Percentiles rank a stretch among this genome's conserved stretches.
These are phyloP conservation scores for Villa cingulata DNA, from an alignment of 2,888 invertebrate genomes.

Conservation along the genomic window DNA sequence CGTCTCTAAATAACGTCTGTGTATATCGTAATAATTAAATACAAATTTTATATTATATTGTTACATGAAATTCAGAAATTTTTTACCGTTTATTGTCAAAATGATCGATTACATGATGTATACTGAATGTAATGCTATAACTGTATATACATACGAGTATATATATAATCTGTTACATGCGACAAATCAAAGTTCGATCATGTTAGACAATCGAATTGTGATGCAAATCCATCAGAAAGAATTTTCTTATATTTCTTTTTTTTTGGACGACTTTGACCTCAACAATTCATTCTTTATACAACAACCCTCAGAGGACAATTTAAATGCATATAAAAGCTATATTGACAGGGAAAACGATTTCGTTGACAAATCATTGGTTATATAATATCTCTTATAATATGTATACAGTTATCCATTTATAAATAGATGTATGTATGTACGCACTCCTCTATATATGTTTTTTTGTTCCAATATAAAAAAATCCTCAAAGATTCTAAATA, in stretches of 20 bases:
- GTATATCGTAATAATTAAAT: no score
- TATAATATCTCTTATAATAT: no score
- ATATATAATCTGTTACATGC: background rate
- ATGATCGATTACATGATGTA: conserved; percentile 4
- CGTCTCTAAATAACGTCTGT: no score
- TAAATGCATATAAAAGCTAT: conserved; percentile 9
- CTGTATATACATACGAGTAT: background rate
- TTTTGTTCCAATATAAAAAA: no score
- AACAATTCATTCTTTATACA: conserved; percentile 4
- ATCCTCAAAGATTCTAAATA: no score
- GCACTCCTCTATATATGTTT: no score
- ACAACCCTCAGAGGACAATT: conserved; percentile 6
- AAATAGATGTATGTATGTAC: no score
- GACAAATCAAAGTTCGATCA: conserved; percentile 21
- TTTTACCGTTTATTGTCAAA: conserved; percentile 2
- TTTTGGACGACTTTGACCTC: conserved; percentile 3
- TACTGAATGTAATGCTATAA: background rate
- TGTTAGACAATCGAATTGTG: conserved; percentile 23
- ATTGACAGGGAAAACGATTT: conserved; percentile 17
- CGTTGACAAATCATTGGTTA: conserved; percentile 19
- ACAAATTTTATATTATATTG: no score
- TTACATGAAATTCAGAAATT: no score
- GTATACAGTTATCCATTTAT: conserved; percentile 8
- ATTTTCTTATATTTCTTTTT: no score
- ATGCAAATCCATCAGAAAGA: conserved; percentile 33